Evolutionary conservation across 2,888 invertebrate species (phyloP), one percentile per base, ranked within the genome.

Genomic region (Tiphia femorata): DNA sequence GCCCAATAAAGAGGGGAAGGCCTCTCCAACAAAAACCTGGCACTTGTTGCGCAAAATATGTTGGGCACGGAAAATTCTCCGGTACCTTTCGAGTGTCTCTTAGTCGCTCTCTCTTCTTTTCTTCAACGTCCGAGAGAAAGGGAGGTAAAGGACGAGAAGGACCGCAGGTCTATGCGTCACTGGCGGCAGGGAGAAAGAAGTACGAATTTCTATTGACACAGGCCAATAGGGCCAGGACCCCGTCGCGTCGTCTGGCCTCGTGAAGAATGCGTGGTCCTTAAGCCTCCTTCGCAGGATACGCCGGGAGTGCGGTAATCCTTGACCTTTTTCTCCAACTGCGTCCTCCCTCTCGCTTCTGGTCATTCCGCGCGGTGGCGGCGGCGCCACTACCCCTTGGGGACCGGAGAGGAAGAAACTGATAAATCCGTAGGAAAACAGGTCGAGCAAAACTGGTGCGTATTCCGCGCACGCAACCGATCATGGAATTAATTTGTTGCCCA

Each of bases 121-220:
- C 10, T 12, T 30, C 40, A 19, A 33, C 8, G 50, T 8, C 23
- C 12, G 7, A 8, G 14, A 27, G 8, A 10, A 5, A 16, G 14
- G 41, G 67, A 68, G 63, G 54, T n/a, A n/a, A n/a, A n/a, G n/a
- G 54, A 54, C 51, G 51, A 30, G 23, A 21, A 40, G 12, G 29
- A 49, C 30, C 20, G 20, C 40, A 33, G 44, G 53, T 58, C 58
- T 59, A 59, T 58, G 63, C 61, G 69, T 58, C 63, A 64, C 52
- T 53, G 55, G 38, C 49, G n/a, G n/a, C n/a, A 40, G 51, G 53
- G 65, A 63, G 65, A 70, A 65, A 61, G 62, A 64, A 70, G 61
- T 58, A 70, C 62, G 65, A 67, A 67, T 73, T 73, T 71, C 73
- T 76, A 75, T 72, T 76, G 73, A 75, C 73, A 69, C 59, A 70